Evolutionary conservation across 2,888 invertebrate species (phyloP), one percentile per base, ranked within the genome.

Genomic region (Ctenicera cuprea): DNA sequence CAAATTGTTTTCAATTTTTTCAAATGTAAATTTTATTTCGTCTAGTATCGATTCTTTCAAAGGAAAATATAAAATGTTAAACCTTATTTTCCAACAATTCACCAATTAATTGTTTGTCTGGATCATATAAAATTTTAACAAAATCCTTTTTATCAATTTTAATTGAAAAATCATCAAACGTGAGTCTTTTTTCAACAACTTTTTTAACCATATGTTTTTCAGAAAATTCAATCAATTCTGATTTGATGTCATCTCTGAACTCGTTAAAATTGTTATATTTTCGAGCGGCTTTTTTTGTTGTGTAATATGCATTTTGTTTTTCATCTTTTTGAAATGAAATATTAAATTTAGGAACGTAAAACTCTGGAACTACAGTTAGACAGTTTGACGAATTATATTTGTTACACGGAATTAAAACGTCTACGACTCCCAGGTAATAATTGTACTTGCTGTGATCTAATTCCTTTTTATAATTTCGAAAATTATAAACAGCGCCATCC

Each of bases 141-240:
- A 41, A 41, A 1, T 41, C n/a, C 12, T 11, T 41, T 41, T 3
- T 1, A 41, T 41, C 41, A 41, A 41, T 5, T 41, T 41, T 41
- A 12, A 41, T 12, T 12, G 2, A 4, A 41, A 41, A 41, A 41
- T 41, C 41, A 11, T 41, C 41, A 41, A 41, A 2, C 7, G 2
- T 41, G 41, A 8, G 11, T 41, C n/a, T 41, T 41, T 11, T 41
- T 41, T 3, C n/a, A 41, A n/a, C n/a, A n/a, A 11, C 26, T 26
- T 41, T 41, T 41, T 41, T 41, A 4, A 41, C 11, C 41, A 41
- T 5, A 41, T 41, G n/a, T 41, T 41, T 41, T 41, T 41, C 41
- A 41, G 41, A 41, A 41, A 41, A 41, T 41, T 41, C 41, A 41
- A 41, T 41, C 41, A 41, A 41, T 41, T 41, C 11, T 41, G 41